Evolutionary conservation across 2,113 vertebrate genomes (phyloP), one percentile per base, ranked within the genome.

Genomic region (Odontesthes bonariensis): DNA sequence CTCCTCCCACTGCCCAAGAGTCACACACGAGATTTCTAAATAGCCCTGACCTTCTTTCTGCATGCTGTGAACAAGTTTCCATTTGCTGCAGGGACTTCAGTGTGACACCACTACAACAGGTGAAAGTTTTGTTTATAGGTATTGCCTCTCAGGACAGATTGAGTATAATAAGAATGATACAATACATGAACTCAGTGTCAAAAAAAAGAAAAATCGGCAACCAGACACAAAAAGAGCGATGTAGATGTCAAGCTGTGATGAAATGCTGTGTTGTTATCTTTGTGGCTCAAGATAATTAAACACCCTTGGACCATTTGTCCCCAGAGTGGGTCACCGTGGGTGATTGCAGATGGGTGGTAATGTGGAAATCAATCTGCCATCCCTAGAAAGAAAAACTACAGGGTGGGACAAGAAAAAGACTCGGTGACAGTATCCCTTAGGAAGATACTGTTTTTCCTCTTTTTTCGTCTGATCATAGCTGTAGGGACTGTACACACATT

Each of bases 21-120:
- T 61, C 74, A 81, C 64, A 76, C 19, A 35, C 12, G 57, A 83
- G 47, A 72, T 31, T 49, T 14, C 32, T 35, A 38, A 6, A 57
- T 35, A 31, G 23, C 52, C 56, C 47, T 78, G 65, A 71, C 35
- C 62, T 66, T 31, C 17, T 61, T 35, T 55, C 63, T 54, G 32
- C 58, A 33, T 31, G 51, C 55, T 69, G 60, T 46, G 51, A 74
- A 78, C 72, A 82, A 35, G 47, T 70, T 55, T 58, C 0, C 6
- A 13, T 31, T 40, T 12, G 17, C 67, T 73, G 51, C 60, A 33
- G 27, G 51, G 52, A 8, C n/a, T 23, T 70, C 55, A 44, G 9
- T 11, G 4, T 23, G 56, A 69, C 53, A 49, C 27, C 17, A n/a
- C 1, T 2, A 74, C 75, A 89, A 86, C 87, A 92, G 85, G 83